Percentiles rank a stretch among this genome's conserved stretches.
These are phyloP conservation scores for Metopolophium dirhodum DNA, from an alignment of 1,140 invertebrate species.

Conservation along the genomic window DNA sequence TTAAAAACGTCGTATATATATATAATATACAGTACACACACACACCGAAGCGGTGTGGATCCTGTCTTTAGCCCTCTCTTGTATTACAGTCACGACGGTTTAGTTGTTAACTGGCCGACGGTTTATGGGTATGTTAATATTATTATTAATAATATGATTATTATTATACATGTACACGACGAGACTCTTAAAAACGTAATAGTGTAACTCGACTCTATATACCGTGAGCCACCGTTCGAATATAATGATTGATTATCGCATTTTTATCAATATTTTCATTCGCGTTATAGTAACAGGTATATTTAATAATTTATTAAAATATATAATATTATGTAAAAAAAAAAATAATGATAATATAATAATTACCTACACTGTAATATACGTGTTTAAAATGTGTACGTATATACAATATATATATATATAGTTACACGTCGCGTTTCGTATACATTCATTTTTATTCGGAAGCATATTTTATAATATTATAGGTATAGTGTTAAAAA, in stretches of 20 bases:
- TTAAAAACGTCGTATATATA: conserved; percentile 18
- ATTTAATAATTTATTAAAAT: not conserved
- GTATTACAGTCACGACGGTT: conserved; percentile 38
- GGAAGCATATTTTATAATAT: not conserved
- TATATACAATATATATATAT: not conserved
- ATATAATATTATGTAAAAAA: not conserved
- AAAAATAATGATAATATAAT: not conserved
- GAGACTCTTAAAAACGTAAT: not conserved
- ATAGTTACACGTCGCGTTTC: not conserved
- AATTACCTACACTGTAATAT: not conserved
- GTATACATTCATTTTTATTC: not conserved
- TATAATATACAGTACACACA: not conserved
- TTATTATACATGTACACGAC: conserved; percentile 4
- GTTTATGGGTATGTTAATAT: conserved; percentile 32
- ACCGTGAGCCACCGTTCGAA: not conserved
- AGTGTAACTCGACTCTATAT: conserved; percentile 7
- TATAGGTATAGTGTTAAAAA: not conserved
- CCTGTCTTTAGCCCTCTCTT: conserved; percentile 30
- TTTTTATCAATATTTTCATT: conserved; percentile 19
- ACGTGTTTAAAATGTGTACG: not conserved
- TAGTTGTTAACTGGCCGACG: conserved; percentile 21
- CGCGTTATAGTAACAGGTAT: not conserved
- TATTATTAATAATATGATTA: conserved; percentile 32
- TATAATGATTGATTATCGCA: conserved; percentile 12
- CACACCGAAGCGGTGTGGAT: not conserved